Conservation (phyloP, 23 tunicate genomes). For the Halocynthia aurantium region DNA sequence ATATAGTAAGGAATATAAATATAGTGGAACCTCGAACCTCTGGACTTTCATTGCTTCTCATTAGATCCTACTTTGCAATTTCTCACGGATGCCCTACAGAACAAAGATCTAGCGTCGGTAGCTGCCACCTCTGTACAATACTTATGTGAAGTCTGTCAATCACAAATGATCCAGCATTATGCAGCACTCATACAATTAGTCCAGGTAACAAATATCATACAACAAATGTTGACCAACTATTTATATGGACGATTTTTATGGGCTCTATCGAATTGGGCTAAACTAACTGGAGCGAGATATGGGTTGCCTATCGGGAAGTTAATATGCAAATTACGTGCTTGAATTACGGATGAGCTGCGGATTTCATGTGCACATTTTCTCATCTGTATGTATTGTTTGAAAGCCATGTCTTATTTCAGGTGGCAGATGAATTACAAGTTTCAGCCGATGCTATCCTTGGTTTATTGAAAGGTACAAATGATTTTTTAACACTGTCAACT, state of each 20-base stretch:
- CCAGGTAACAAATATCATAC: slow-evolving; percentile 37
- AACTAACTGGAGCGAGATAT: too few relatives aligned
- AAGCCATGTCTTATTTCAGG: slow-evolving; percentile 22
- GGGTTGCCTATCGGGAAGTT: too few relatives aligned
- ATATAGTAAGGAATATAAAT: not conserved
- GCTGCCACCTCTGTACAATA: slow-evolving; percentile 84
- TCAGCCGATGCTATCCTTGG: slow-evolving; percentile 82
- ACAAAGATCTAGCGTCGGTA: slow-evolving; percentile 58
- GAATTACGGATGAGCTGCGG: not conserved
- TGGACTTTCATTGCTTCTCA: not conserved
- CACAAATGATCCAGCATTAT: slow-evolving; percentile 77
- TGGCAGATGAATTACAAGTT: slow-evolving; percentile 78
- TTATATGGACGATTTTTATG: too few relatives aligned
- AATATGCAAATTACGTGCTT: not conserved
- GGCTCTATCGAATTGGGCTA: too few relatives aligned
- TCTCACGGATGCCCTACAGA: slow-evolving; percentile 67
- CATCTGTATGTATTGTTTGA: not conserved
- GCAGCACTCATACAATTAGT: slow-evolving; percentile 65
- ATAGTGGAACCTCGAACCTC: not conserved
- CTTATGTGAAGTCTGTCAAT: slow-evolving; percentile 59
- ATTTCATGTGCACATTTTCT: slow-evolving; percentile 4
- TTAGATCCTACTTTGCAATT: slow-evolving; percentile 68
- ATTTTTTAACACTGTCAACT: not conserved
- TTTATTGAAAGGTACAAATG: slow-evolving; percentile 51
- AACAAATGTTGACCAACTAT: not conserved